These are phyloP conservation scores for Allolobophora icterica DNA, from an alignment of 2,888 invertebrate genomes.

Conservation along the genomic window DNA sequence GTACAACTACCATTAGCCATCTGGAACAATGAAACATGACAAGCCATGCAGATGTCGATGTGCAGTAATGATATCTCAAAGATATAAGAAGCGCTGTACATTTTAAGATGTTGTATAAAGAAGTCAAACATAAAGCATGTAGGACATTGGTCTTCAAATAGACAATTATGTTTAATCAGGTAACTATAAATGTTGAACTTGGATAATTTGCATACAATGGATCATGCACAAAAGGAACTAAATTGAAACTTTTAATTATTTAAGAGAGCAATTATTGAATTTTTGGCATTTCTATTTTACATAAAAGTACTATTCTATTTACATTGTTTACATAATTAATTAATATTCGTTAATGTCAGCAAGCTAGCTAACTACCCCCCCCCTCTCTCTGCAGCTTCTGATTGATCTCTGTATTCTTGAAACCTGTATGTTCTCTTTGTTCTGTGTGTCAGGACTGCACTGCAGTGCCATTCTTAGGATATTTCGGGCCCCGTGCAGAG, in stretches of 20 bases:
- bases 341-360: not conserved
- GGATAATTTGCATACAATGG: too few relatives aligned
- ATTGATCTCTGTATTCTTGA: too few relatives aligned
- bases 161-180: too few relatives aligned
- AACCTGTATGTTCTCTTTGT: too few relatives aligned
- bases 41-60: not conserved
- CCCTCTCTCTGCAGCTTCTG: too few relatives aligned
- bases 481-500: too few relatives aligned
- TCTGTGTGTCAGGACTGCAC: too few relatives aligned
- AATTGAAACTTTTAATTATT: not conserved
- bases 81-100: not conserved
- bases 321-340: not conserved
- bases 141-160: too few relatives aligned
- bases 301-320: too few relatives aligned
- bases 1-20: not conserved
- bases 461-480: too few relatives aligned
- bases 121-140: not conserved
- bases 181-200: too few relatives aligned
- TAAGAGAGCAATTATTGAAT: not conserved
- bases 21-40: not conserved
- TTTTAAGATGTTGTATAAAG: not conserved
- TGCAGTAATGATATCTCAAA: too few relatives aligned
- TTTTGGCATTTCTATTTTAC: not conserved
- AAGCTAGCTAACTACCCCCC: not conserved
- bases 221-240: not conserved